Conservation (phyloP, 2,888 invertebrate species). For the Chironomus tentans region DNA sequence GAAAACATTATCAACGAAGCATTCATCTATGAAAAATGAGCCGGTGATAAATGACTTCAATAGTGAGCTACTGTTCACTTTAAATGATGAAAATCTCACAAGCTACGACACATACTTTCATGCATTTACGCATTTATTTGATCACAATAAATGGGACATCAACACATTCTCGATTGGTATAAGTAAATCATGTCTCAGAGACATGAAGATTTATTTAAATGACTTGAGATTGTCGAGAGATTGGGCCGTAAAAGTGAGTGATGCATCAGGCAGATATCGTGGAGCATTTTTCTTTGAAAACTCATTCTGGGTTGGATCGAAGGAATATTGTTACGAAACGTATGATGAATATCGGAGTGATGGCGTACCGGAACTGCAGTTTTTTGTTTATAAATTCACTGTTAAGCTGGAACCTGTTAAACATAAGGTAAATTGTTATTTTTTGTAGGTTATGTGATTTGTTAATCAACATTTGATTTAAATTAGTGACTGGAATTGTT, state of each 20-base stretch:
- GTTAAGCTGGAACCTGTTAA: neutral
- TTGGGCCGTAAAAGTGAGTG: slow-evolving; percentile 52
- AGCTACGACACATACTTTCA: slow-evolving; percentile 33
- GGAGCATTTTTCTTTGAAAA: slow-evolving; percentile 69
- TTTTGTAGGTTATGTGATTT: neutral
- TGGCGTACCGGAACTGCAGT: slow-evolving; percentile 28
- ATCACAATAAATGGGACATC: slow-evolving; percentile 32
- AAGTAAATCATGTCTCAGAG: neutral
- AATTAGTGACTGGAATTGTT: no score
- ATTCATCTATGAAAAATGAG: neutral
- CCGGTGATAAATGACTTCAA: neutral
- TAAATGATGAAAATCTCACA: neutral
- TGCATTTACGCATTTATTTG: slow-evolving; percentile 38
- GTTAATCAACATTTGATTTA: no score
- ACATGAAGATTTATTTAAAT: slow-evolving; percentile 12
- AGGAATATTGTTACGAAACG: slow-evolving; percentile 56
- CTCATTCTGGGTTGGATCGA: slow-evolving; percentile 73
- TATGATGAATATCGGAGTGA: slow-evolving; percentile 33
- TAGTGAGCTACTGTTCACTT: neutral
- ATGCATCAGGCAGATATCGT: slow-evolving; percentile 71
- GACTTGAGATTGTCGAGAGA: neutral
- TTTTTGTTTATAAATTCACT: neutral
- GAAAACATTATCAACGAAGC: neutral
- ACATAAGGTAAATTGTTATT: neutral
- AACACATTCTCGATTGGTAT: neutral